Conservation (phyloP, 2,113 vertebrate genomes). For the Elgaria multicarinata region DNA sequence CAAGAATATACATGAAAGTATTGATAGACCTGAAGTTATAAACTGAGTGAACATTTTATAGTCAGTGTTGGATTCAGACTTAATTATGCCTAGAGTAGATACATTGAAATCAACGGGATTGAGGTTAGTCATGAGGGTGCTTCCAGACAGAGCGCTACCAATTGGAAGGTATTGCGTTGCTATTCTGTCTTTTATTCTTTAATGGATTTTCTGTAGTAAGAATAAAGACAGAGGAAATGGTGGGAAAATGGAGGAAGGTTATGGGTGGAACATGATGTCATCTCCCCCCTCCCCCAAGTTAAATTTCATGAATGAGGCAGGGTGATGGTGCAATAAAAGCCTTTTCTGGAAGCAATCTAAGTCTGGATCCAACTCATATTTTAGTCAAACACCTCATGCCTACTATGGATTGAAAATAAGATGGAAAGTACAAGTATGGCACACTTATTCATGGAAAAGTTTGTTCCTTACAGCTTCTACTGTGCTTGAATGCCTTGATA, state of each 20-base stretch:
- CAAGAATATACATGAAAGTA: background rate
- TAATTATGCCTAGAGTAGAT: too few relatives aligned
- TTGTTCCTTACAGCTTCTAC: constrained; percentile 78
- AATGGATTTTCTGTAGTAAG: too few relatives aligned
- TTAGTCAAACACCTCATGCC: background rate
- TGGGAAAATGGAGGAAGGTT: too few relatives aligned
- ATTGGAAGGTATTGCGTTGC: too few relatives aligned
- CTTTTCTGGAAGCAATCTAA: too few relatives aligned
- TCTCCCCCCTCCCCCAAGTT: too few relatives aligned
- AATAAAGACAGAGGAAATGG: too few relatives aligned
- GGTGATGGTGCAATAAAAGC: too few relatives aligned
- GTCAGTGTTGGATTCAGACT: background rate
- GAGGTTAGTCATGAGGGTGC: background rate
- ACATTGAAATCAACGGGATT: background rate
- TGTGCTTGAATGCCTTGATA: constrained; percentile 85
- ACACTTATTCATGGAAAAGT: background rate
- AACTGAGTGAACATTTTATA: background rate
- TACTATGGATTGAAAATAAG: background rate
- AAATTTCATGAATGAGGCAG: too few relatives aligned
- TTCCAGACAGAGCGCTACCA: too few relatives aligned
- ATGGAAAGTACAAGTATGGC: background rate
- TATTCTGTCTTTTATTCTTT: too few relatives aligned
- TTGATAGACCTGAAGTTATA: background rate
- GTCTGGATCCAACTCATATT: background rate
- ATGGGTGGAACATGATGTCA: too few relatives aligned